Evolutionary conservation across 2,888 invertebrate genomes (phyloP), one percentile per base, ranked within the genome.

Genomic region (Belgica antarctica): DNA sequence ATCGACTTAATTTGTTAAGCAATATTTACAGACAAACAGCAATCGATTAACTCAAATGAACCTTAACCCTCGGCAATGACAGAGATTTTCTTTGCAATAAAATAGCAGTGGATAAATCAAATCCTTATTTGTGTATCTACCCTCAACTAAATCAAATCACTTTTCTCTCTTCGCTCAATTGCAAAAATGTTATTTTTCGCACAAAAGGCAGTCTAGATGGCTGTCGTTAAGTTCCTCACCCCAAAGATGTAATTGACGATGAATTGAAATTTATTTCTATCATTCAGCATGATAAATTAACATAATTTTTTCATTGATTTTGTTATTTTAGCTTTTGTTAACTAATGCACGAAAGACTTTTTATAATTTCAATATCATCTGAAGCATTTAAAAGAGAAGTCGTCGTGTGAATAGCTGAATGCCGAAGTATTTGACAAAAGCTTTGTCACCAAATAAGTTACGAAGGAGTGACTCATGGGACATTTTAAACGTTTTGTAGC

Each of bases 11-110:
- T 68, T 34, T 68, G 15, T 57, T 68, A 28, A 46, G 68, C 46
- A 31, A 62, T 62, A 34, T 62, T 62, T 62, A 62, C 62, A 62
- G 62, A 34, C 34, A 68, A 52, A 68, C 27, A 34, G 68, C 68
- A 68, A 68, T 68, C 68, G 68, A 68, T 68, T 68, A 68, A 27
- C 57, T 68, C 68, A 47, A 66, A 68, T 68, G 68, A 68, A 57
- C 57, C 57, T 68, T 28, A 68, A 28, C 68, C 68, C 68, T 68
- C 52, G 65, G 3, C 27, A 10, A 24, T 46, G n/a, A 59, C 25
- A 25, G n/a, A 59, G 27, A 59, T 19, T 59, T 59, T 46, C n/a
- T 25, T 46, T 28, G 24, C 47, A 47, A 46, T 15, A 3, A 12
- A 52, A 52, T 24, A 19, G 8, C 52, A 68, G 24, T 25, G 52